Conservation (phyloP, 1,140 invertebrate species). For the Diorhabda elongata region DNA sequence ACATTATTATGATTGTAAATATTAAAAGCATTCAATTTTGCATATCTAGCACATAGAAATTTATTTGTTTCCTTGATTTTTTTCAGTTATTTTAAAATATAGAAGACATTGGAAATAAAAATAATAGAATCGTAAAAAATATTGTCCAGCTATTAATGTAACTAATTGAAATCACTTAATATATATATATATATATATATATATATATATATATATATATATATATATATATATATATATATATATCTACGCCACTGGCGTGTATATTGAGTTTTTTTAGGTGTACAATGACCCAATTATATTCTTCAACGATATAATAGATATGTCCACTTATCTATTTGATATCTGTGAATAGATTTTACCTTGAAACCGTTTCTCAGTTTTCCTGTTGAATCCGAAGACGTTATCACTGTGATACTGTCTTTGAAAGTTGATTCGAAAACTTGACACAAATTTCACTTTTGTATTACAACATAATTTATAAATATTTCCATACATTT, state of each 20-base stretch:
- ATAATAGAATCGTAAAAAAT: too few relatives aligned
- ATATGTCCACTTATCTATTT: neutral
- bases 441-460: neutral
- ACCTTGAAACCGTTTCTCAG: constrained; percentile 18
- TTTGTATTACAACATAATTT: neutral
- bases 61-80: too few relatives aligned
- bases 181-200: too few relatives aligned
- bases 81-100: too few relatives aligned
- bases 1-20: too few relatives aligned
- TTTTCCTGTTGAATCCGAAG: constrained; percentile 39
- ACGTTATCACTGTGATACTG: constrained; percentile 38
- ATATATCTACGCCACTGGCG: neutral
- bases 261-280: neutral
- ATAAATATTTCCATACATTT: neutral
- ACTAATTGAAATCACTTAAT: too few relatives aligned
- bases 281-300: neutral
- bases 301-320: neutral
- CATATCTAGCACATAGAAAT: too few relatives aligned
- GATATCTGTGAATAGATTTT: constrained; percentile 7
- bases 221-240: too few relatives aligned
- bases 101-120: too few relatives aligned
- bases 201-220: too few relatives aligned
- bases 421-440: neutral
- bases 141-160: too few relatives aligned
- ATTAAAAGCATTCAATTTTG: too few relatives aligned